Conservation (phyloP, 2,113 vertebrate species). For the Xiphophorus couchianus region DNA sequence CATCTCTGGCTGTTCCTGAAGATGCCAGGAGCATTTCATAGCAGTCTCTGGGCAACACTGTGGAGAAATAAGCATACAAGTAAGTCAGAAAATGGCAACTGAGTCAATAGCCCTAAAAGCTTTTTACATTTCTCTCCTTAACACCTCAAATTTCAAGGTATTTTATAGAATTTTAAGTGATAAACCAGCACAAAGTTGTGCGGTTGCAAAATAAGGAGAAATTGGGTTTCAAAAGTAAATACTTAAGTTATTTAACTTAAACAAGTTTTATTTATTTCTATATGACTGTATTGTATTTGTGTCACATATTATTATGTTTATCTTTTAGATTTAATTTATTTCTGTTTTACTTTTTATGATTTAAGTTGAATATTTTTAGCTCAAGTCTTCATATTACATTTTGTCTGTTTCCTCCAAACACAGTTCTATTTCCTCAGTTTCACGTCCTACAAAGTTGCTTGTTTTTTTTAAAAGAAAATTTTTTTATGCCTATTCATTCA, state of each 20-base stretch:
- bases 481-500: neutral
- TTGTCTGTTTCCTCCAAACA: too few species aligned
- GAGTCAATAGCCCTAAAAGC: too few species aligned
- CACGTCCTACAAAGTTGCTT: too few species aligned
- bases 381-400: too few species aligned
- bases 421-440: neutral
- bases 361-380: too few species aligned
- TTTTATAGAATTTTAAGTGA: neutral
- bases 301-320: too few species aligned
- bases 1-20: conserved; percentile 80
- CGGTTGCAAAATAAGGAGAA: neutral
- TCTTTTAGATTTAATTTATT: too few species aligned
- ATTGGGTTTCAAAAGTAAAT: neutral
- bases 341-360: too few species aligned
- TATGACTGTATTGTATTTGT: too few species aligned
- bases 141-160: neutral
- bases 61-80: conserved; percentile 23
- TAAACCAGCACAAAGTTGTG: neutral
- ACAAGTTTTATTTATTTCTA: too few species aligned
- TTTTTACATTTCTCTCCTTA: neutral
- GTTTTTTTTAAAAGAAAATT: too few species aligned
- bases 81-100: neutral
- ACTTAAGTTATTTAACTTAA: too few species aligned
- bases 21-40: conserved; percentile 85
- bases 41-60: conserved; percentile 85